Base-by-base conservation (phyloP, 2,797 vertebrate species). In the Australoheros facetus region DNA sequence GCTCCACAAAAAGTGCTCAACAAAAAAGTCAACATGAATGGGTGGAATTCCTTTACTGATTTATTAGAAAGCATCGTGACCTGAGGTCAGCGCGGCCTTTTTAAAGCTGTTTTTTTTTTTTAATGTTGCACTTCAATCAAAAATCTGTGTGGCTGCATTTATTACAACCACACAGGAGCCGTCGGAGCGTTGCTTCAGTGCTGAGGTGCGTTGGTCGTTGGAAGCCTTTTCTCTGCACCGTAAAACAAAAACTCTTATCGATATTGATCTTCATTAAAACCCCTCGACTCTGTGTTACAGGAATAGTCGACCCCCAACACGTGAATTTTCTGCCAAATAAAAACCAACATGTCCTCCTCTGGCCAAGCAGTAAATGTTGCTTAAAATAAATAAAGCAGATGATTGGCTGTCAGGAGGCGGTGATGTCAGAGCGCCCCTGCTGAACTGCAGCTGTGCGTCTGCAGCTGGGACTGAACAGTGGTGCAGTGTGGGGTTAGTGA, bases 351-450 rank as follows among this genome's bases (percentile, higher is more conserved):
- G 80, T 84, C 75, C 26, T 64, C 74, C 57, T 59, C 62, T 56
- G 71, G 55, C 10, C 59, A 1, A 56, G 48, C 82, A 17, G 73
- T 5, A 28, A 80, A 72, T 74, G 83, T 69, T 32, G 54, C 87
- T 84, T 82, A 86, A 90, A 90, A 90, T 87, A 87, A 90, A 87
- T 69, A 78, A 80, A 66, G 84, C 58, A 51, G 57, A 4, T 2
- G 79, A 90, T 90, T 92, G 92, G 89, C 62, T 17, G 39, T 42
- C 45, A 75, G 74, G 56, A 82, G 70, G 28, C 34, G 14, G 59
- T 91, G 88, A 93, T 88, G 91, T 92, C 87, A 92, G 51, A 32
- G 85, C 82, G 73, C 62, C 82, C 78, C 78, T 58, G 58, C 78
- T 75, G 71, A 78, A 83, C 64, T 37, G 73, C 88, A 90, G 87